phyloP scores from a whole-genome alignment of 1,140 invertebrate genomes.

The Saccostrea cuccullata region DNA sequence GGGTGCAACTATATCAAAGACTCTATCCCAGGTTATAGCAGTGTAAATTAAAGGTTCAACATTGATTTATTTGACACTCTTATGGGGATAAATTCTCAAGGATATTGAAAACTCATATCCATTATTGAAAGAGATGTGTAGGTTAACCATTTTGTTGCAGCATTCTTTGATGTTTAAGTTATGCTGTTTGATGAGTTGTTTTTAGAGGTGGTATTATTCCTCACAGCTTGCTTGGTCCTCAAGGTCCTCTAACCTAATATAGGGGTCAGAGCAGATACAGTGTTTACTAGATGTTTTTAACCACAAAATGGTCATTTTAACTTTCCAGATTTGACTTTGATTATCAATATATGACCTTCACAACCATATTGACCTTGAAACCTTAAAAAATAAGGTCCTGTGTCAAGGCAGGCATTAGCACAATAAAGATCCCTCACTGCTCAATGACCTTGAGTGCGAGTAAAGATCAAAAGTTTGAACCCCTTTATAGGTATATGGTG shows the following conservation, averaged over 20 bases:
- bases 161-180: constrained; percentile 7
- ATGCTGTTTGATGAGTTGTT: background rate
- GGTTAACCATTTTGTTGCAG: constrained; percentile 21
- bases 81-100: constrained; percentile 10
- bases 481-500: no score
- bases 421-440: no score
- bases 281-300: background rate
- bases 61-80: constrained; percentile 16
- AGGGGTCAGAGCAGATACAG: background rate
- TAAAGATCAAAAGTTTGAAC: no score
- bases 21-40: background rate
- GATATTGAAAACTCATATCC: background rate
- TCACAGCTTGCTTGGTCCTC: constrained; percentile 1
- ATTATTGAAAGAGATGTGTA: background rate
- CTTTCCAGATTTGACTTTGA: no score
- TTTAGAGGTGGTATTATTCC: background rate
- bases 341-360: no score
- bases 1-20: constrained; percentile 23
- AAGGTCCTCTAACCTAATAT: background rate
- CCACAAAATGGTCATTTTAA: no score
- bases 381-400: no score
- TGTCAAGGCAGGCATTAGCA: no score
- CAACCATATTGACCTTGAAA: no score
- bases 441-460: no score
- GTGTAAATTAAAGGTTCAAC: background rate